Evolutionary conservation across 53 echinoderm and acorn worm species (phyloP), one percentile per base, ranked within the genome.

Genomic region (Echinometra lucunter): DNA sequence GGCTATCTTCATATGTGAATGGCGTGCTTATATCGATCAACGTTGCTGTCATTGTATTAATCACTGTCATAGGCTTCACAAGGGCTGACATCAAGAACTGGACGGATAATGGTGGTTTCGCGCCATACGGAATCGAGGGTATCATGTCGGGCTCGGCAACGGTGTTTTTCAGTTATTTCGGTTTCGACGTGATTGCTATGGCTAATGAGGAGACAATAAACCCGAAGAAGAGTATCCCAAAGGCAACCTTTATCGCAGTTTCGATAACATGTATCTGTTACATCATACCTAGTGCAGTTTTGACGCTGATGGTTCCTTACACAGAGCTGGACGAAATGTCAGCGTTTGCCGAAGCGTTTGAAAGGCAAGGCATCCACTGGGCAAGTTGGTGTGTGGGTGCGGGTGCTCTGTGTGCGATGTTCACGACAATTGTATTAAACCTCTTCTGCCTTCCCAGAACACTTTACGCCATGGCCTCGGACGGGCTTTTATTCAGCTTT

Each of bases 151-250:
- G 96, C 6, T 96, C 97, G 19, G 96, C 96, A 5, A 95, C 94
- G 4, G 95, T 95, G 32, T 96, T 97, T 82, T 96, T 91, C 87
- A 89, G 95, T 15, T 97, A 95, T 85, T 37, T 91, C 44, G 97
- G 97, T 6, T 97, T 97, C 74, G 97, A 97, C 82, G 90, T 90
- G 44, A 97, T 97, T 4, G 92, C 96, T 11, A 89, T 96, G 28
- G 94, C 97, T 9, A 93, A 91, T 35, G 97, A 97, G 57, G 97
- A 97, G 75, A 95, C 96, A 32, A 37, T 94, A 10, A 91, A 96
- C 47, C 96, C 96, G 3, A 87, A 19, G 6, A 95, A 89, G 42
- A 95, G 96, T 92, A 82, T 97, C 13, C 97, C 97, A 5, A 89
- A 94, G 25, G 96, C 96, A 23, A 95, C 96, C 9, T 94, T 90